Conservation (phyloP, 2,113 vertebrate species). For the Myocastor coypus region DNA sequence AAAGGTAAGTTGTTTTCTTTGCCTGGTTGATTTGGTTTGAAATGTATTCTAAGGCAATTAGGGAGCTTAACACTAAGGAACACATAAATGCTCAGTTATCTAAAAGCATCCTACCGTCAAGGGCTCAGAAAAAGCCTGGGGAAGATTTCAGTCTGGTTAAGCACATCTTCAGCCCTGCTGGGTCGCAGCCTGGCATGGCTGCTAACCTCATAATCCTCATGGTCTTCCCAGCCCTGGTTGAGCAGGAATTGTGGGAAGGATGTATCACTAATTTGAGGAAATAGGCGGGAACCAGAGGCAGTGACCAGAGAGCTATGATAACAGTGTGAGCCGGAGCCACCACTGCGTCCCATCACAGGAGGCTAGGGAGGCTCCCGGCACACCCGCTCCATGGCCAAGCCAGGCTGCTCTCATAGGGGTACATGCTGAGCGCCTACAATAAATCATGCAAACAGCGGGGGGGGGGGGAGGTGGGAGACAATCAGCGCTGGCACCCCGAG, state of each 20-base stretch:
- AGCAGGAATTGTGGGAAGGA: not conserved
- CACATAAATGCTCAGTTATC: not conserved
- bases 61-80: not conserved
- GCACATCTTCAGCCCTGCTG: not conserved
- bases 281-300: not conserved
- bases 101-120: not conserved
- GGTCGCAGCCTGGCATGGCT: not conserved
- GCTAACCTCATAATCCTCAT: not conserved
- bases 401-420: slow-evolving; percentile 5
- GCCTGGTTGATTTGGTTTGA: not conserved
- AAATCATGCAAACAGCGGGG: not conserved
- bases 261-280: not conserved
- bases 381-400: not conserved
- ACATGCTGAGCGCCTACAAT: not conserved
- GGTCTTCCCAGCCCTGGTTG: not conserved
- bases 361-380: not conserved
- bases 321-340: not conserved
- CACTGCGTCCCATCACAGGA: not conserved
- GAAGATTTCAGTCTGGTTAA: not conserved
- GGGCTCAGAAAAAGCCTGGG: not conserved
- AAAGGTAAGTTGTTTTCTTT: slow-evolving; percentile 49
- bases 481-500: not conserved
- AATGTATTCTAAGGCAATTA: not conserved
- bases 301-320: not conserved
- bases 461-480: not conserved